Percentiles rank a stretch among this genome's conserved stretches.
Evolutionary conservation across 2,797 vertebrate genomes (phyloP).

Genomic region (Myripristis jacobus): DNA sequence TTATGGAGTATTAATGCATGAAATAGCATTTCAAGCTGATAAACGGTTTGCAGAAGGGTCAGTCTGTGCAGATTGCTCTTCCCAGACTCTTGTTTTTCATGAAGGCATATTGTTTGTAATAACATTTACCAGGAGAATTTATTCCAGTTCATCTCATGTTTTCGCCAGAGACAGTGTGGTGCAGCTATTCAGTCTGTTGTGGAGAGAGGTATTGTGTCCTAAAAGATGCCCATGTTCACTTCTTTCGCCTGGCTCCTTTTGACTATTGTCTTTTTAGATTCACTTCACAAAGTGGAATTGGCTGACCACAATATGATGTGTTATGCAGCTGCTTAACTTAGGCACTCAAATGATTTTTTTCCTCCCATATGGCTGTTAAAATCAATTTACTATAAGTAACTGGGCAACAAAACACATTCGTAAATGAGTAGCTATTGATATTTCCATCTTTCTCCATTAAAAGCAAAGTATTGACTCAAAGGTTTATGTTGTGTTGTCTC

Average conservation of each 20-base stretch:
- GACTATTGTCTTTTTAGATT: slow-evolving; percentile 73
- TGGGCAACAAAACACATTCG: slow-evolving; percentile 71
- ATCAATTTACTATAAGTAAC: slow-evolving; percentile 81
- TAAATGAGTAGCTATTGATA: slow-evolving; percentile 79
- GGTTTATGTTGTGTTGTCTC: slow-evolving; percentile 75
- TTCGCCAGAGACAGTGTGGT: slow-evolving; percentile 64
- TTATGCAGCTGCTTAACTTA: slow-evolving; percentile 74
- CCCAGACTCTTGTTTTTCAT: slow-evolving; percentile 64
- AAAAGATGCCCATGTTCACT: slow-evolving; percentile 48
- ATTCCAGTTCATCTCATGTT: slow-evolving; percentile 76
- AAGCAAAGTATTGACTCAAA: slow-evolving; percentile 66
- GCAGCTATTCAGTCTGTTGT: slow-evolving; percentile 32
- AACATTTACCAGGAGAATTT: slow-evolving; percentile 80
- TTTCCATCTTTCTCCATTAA: slow-evolving; percentile 82
- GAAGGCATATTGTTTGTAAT: slow-evolving; percentile 79
- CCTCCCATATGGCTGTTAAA: slow-evolving; percentile 74
- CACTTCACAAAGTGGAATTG: too few species aligned
- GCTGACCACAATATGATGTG: slow-evolving; percentile 64
- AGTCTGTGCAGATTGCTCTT: slow-evolving; percentile 72
- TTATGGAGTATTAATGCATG: slow-evolving; percentile 85
- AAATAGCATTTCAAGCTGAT: slow-evolving; percentile 88
- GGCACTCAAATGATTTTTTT: slow-evolving; percentile 76
- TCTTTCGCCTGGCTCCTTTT: slow-evolving; percentile 51
- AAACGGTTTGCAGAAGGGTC: slow-evolving; percentile 79
- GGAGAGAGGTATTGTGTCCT: slow-evolving; percentile 47